Percentiles rank a stretch among this genome's conserved stretches.
Evolutionary conservation across 2,888 invertebrate species (phyloP).

Genomic region (Diarsia mendica): DNA sequence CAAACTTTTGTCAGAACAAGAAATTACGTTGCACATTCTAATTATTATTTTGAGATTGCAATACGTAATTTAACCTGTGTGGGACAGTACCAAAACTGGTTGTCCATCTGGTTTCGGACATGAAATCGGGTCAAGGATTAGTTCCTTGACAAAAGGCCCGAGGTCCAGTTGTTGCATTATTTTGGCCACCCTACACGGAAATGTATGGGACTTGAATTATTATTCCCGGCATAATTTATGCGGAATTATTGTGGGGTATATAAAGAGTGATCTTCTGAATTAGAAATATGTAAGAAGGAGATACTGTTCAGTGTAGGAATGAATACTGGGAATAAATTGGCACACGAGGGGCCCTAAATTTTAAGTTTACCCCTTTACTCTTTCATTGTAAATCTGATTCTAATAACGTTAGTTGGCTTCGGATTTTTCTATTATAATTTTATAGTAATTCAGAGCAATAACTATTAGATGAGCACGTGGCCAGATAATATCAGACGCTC

Average conservation of each 20-base stretch:
- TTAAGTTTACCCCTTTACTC: conserved; percentile 30
- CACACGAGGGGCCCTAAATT: conserved; percentile 17
- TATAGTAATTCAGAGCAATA: too few relatives aligned
- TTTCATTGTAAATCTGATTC: conserved; percentile 1
- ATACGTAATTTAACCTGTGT: conserved; percentile 84
- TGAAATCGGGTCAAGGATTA: conserved; percentile 83
- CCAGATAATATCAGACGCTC: too few relatives aligned
- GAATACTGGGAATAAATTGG: conserved; percentile 14
- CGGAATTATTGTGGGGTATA: conserved; percentile 42
- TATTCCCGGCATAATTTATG: conserved; percentile 51
- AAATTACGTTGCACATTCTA: conserved; percentile 64
- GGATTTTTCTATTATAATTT: too few relatives aligned
- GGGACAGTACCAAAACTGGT: conserved; percentile 76
- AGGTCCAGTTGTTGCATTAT: conserved; percentile 74
- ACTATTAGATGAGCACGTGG: too few relatives aligned
- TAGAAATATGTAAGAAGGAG: conserved; percentile 36
- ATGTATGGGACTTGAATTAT: conserved; percentile 57
- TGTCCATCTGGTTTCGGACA: conserved; percentile 67
- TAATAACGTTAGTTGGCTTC: not conserved
- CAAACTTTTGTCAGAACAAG: conserved; percentile 56
- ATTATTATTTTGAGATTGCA: conserved; percentile 66
- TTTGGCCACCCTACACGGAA: conserved; percentile 82
- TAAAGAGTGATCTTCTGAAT: conserved; percentile 37
- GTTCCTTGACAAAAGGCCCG: conserved; percentile 68
- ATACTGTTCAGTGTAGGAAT: conserved; percentile 6